phyloP scores from a whole-genome alignment of 2,888 invertebrate genomes.

The Rhorus exstirpatorius region DNA sequence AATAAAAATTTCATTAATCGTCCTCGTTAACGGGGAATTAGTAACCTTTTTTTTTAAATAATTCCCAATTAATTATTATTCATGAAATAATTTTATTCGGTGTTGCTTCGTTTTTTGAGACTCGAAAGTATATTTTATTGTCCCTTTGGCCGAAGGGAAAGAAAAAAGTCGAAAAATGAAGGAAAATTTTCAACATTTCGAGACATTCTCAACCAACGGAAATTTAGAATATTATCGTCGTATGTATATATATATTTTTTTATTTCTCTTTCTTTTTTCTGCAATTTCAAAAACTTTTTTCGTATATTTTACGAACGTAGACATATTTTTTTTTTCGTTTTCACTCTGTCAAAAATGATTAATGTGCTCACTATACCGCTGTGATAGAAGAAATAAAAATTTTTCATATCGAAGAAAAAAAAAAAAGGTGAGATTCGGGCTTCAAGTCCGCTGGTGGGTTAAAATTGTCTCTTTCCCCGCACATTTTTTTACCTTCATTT shows the following conservation, averaged over 20 bases:
- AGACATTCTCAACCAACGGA: slow-evolving; percentile 45
- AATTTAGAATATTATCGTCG: slow-evolving; percentile 24
- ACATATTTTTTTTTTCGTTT: too few relatives aligned
- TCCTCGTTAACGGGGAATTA: too few relatives aligned
- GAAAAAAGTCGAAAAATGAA: neutral
- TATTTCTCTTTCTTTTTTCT: neutral
- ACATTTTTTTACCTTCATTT: slow-evolving; percentile 8
- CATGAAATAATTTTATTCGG: too few relatives aligned
- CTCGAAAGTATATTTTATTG: too few relatives aligned
- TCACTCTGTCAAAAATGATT: too few relatives aligned
- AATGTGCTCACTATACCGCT: slow-evolving; percentile 13
- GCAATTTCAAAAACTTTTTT: slow-evolving; percentile 15
- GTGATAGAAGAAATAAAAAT: neutral
- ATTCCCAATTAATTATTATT: too few relatives aligned
- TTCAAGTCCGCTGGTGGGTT: slow-evolving; percentile 15
- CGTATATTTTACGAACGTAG: too few relatives aligned
- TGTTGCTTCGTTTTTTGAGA: too few relatives aligned
- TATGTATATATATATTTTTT: neutral
- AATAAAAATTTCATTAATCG: too few relatives aligned
- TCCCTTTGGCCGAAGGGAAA: too few relatives aligned
- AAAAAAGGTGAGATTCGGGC: slow-evolving; percentile 29
- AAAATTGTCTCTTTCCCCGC: slow-evolving; percentile 29
- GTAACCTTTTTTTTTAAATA: too few relatives aligned
- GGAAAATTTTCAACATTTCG: slow-evolving; percentile 1
- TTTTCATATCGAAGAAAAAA: neutral